Base-by-base conservation (phyloP, 64 coral and sea anemone genomes). In the Montipora efflorescens region DNA sequence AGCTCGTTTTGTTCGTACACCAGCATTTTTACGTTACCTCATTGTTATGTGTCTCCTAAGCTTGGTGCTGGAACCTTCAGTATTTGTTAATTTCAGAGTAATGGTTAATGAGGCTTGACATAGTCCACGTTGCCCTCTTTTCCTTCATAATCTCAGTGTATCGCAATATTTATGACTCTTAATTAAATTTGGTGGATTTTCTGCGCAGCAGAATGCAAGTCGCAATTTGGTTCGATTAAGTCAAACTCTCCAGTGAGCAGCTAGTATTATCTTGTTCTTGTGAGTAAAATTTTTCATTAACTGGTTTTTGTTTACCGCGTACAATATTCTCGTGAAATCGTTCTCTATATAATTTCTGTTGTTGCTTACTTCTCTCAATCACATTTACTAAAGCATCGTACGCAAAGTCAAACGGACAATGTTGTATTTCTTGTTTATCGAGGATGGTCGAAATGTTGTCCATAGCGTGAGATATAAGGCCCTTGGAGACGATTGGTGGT, bases 231-330 rank as follows among this genome's bases (percentile, higher is more conserved):
- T 36, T 36, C 36, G 36, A 36, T 36, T 67, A 14, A 55, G 9
- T 18, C 15, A 1, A 4, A 21, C 16, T 22, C 18, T 19, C 44
- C 5, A 7, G 46, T 6, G 3, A 72, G 16, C 16, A 51, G 45
- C n/a, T 46, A 13, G 45, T 50, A 28, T 51, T 86, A 16, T 44
- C 44, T 72, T 86, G 36, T 12, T 71, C 44, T 49, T 0, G 6
- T 15, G 11, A 43, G 9, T 51, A 28, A 4, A 47, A 11, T 10
- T 53, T 86, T 49, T 72, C 66, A 47, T 86, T 86, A 50, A 86
- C 71, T 72, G 82, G 66, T 67, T 86, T 86, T 13, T 86, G 82
- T 50, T 86, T 16, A 1, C 82, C 82, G 2, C 66, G 62, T 48
- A 86, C 66, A 49, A 86, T 47, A 25, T 50, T 72, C 44, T 28